These are phyloP conservation scores for Drosophila santomea DNA, from an alignment of 1,140 invertebrate genomes.

Conservation along the genomic window DNA sequence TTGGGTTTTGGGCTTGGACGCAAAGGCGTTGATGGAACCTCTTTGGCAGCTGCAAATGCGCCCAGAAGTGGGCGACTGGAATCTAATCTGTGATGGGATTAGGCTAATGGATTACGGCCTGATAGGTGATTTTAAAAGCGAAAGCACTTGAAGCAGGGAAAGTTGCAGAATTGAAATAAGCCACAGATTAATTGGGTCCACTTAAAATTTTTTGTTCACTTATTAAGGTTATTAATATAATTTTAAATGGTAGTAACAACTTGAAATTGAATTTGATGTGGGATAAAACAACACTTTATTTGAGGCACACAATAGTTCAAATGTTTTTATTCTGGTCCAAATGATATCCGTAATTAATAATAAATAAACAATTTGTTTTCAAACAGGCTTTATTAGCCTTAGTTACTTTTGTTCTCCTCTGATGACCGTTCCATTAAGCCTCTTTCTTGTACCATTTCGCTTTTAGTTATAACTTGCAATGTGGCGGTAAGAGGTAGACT, in stretches of 20 bases:
- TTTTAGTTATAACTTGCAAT: constrained; percentile 15
- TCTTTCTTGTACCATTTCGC: not conserved
- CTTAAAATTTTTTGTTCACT: not conserved
- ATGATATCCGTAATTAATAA: no score
- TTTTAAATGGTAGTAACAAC: no score
- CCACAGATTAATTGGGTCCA: not conserved
- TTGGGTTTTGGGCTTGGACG: constrained; percentile 12
- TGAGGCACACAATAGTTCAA: no score
- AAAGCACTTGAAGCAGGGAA: not conserved
- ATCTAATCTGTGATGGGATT: constrained; percentile 13
- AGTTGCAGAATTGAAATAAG: not conserved
- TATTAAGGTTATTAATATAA: no score
- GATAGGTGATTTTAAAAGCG: constrained; percentile 5
- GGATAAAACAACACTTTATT: no score
- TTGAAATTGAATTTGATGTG: no score
- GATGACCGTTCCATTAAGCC: not conserved
- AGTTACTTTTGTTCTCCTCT: no score
- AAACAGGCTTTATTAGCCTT: no score
- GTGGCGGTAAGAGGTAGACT: constrained; percentile 6
- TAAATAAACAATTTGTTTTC: no score
- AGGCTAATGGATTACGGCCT: constrained; percentile 4
- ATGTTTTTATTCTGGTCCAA: no score
- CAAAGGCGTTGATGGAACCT: constrained; percentile 13
- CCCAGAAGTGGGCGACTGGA: not conserved
- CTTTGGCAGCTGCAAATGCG: not conserved